Evolutionary conservation across 2,888 invertebrate genomes (phyloP).

Genomic region (Andricus quercusramuli): DNA sequence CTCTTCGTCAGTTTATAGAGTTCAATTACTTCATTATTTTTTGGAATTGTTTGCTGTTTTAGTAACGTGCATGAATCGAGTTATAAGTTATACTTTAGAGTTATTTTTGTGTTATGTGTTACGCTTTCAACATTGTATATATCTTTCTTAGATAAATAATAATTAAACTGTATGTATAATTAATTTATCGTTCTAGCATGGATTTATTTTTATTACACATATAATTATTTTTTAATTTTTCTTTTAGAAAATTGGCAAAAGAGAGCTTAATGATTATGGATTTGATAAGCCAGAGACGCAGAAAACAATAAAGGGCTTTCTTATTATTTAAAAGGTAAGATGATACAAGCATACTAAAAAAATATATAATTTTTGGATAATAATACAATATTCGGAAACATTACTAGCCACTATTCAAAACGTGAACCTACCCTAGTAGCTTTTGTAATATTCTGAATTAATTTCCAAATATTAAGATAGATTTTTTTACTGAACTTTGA

Average conservation of each 20-base stretch:
- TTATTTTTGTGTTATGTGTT: not conserved
- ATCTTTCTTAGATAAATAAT: not conserved
- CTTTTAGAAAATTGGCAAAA: not conserved
- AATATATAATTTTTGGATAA: not conserved
- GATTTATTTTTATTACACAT: not conserved
- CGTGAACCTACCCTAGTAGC: too few species aligned
- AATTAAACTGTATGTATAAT: not conserved
- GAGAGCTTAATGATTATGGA: not conserved
- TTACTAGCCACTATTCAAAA: too few species aligned
- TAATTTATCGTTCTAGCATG: too few species aligned
- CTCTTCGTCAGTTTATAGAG: not conserved
- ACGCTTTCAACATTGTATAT: not conserved
- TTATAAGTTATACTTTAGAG: not conserved
- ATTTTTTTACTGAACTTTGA: not conserved
- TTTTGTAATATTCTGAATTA: too few species aligned
- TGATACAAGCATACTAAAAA: not conserved
- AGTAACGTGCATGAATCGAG: not conserved
- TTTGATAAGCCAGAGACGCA: not conserved
- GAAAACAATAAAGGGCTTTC: not conserved
- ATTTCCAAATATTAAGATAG: not conserved
- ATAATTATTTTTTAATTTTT: not conserved
- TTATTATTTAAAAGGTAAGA: not conserved
- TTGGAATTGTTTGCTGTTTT: not conserved
- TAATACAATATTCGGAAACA: too few species aligned
- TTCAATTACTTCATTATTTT: not conserved